A percentile compares a stretch with the other conserved stretches of the same genome.
phyloP scores from a whole-genome alignment of 2,888 invertebrate genomes.

The Chaitophorus viminalis region DNA sequence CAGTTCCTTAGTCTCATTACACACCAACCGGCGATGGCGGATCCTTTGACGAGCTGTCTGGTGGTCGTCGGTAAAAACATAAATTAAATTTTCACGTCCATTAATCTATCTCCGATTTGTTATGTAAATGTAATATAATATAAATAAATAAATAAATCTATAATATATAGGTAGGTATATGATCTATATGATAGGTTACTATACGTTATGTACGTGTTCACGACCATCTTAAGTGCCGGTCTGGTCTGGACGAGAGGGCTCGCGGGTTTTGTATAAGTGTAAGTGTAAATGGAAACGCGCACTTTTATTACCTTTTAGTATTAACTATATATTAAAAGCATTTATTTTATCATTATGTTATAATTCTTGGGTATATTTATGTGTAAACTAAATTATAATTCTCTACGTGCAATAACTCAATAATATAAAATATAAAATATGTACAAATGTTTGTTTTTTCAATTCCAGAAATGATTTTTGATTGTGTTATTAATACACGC shows the following conservation, averaged over 20 bases:
- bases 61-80: slow-evolving; percentile 19
- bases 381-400: not conserved
- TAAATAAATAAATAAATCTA: too few species aligned
- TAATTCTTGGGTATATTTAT: too few species aligned
- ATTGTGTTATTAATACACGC: too few species aligned
- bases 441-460: not conserved
- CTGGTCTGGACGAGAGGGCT: not conserved
- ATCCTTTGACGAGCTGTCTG: slow-evolving; percentile 22
- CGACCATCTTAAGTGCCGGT: slow-evolving; percentile 11
- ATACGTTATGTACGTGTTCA: too few species aligned
- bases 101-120: slow-evolving; percentile 23
- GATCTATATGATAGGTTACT: too few species aligned
- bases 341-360: too few species aligned
- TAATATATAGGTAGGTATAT: not conserved
- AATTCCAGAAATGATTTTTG: too few species aligned
- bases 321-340: too few species aligned
- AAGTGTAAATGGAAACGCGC: not conserved
- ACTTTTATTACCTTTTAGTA: not conserved
- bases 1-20: not conserved
- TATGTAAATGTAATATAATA: not conserved
- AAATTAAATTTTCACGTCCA: slow-evolving; percentile 47
- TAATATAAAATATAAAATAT: not conserved
- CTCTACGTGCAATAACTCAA: not conserved
- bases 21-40: not conserved
- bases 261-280: not conserved